Base-by-base conservation (phyloP, 2,888 invertebrate species). In the Noctua janthina region DNA sequence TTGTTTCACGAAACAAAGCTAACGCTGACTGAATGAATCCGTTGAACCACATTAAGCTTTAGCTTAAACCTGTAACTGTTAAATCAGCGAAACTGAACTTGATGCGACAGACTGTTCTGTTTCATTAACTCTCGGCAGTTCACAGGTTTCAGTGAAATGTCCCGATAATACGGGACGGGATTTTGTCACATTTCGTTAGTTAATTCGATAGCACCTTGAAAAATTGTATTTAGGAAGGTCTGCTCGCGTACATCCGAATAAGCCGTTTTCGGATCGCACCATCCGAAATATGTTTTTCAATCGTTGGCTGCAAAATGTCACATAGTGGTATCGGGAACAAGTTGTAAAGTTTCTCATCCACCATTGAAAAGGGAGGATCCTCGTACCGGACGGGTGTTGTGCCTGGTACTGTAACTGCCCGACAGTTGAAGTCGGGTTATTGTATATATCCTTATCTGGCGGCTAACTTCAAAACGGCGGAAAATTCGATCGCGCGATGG, bases 71-170 rank as follows among this genome's bases (percentile, higher is more conserved):
- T 46, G 59, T 43, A 46, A 39, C 59, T 62, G 51, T 64, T 64
- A 35, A 56, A 76, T 82, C 49, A 66, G 23, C 8, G 56, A 43
- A 64, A 70, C 29, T 35, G 75, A 70, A 64, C 1, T 20, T 49
- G 56, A 66, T 7, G 49, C 39, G 81, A 49, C 81, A 66, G 39
- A 6, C 8, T 6, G 72, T 39, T 72, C 46, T 20, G 3, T 17
- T 29, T 23, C 35, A 54, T 43, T 17, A n/a, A 29, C 5, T 49
- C 39, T 13, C 56, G 49, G 11, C 39, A 72, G 46, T 39, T 67
- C 20, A 15, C 20, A 54, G 72, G 23, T 73, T 13, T 23, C 35
- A 11, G 43, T 20, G 29, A 23, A 13, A 4, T 23, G 1, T 29
- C 8, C n/a, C n/a, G 35, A n/a, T 46, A n/a, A 62, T 54, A 51